phyloP scores from a whole-genome alignment of 2,113 vertebrate species.

The Rhabdornis inornatus region DNA sequence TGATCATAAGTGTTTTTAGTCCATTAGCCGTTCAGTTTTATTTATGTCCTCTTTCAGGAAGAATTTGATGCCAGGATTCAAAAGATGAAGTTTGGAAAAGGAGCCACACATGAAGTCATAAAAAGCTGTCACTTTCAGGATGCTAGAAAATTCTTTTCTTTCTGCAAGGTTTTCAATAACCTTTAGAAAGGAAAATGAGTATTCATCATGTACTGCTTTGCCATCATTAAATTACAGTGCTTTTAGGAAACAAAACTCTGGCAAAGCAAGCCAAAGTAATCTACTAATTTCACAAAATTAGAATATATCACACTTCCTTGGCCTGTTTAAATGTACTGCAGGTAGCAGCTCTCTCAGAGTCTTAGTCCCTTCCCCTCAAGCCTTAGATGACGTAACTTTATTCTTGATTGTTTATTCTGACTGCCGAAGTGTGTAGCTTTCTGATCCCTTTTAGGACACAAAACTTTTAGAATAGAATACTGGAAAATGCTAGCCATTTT shows the following conservation, averaged over 20 bases:
- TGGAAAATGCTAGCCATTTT: background rate
- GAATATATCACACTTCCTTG: background rate
- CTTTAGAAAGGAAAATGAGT: background rate
- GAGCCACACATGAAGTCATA: conserved; percentile 59
- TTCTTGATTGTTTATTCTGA: background rate
- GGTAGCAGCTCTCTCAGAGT: background rate
- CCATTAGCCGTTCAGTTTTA: conserved; percentile 77
- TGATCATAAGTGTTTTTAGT: conserved; percentile 79
- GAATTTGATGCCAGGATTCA: conserved; percentile 71
- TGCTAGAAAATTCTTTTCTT: conserved; percentile 40
- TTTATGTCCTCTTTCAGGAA: conserved; percentile 73
- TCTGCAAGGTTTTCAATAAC: conserved; percentile 42
- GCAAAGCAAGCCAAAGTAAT: background rate
- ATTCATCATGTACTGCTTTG: background rate
- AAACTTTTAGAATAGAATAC: background rate
- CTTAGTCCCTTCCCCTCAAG: background rate
- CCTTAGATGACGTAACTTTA: background rate
- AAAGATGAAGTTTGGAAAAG: conserved; percentile 69
- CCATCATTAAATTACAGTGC: conserved; percentile 17
- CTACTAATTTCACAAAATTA: background rate
- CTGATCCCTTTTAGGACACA: background rate
- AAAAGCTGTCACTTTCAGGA: conserved; percentile 63
- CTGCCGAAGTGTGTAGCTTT: background rate
- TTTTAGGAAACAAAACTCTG: conserved; percentile 17
- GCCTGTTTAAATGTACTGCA: background rate